phyloP scores from a whole-genome alignment of 2,797 vertebrate genomes.

The Todus mexicanus region DNA sequence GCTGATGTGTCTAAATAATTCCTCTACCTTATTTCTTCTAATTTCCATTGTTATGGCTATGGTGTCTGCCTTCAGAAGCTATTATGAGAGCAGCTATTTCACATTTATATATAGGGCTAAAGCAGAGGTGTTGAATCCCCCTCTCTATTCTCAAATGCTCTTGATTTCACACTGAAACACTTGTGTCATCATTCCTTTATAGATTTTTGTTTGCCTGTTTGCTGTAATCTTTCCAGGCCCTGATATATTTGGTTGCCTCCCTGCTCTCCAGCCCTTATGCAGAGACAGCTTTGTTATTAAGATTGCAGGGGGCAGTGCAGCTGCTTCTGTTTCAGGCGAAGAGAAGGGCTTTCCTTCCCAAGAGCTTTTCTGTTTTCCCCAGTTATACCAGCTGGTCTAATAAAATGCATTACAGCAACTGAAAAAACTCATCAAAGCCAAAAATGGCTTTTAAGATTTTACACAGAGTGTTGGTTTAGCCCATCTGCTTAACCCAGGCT shows the following conservation, averaged over 20 bases:
- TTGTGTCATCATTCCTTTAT: neutral
- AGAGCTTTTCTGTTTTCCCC: neutral
- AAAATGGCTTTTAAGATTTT: neutral
- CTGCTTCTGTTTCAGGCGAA: neutral
- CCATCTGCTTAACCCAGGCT: conserved; percentile 10
- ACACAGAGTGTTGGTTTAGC: neutral
- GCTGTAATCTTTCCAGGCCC: neutral
- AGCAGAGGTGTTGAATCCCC: neutral
- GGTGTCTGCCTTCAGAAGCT: neutral
- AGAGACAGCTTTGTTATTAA: neutral
- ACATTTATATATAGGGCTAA: neutral
- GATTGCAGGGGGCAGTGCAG: neutral
- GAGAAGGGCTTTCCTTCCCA: neutral
- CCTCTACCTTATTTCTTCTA: neutral
- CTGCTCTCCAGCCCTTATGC: neutral
- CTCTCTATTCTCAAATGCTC: neutral
- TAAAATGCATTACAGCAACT: neutral
- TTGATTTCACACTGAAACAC: neutral
- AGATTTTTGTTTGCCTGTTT: neutral
- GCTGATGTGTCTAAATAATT: neutral
- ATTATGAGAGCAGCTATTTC: neutral
- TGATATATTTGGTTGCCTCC: neutral
- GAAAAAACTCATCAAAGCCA: neutral
- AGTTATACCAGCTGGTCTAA: neutral
- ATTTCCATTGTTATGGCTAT: neutral